Evolutionary conservation across 2,888 invertebrate genomes (phyloP).

Genomic region (Automeris io): DNA sequence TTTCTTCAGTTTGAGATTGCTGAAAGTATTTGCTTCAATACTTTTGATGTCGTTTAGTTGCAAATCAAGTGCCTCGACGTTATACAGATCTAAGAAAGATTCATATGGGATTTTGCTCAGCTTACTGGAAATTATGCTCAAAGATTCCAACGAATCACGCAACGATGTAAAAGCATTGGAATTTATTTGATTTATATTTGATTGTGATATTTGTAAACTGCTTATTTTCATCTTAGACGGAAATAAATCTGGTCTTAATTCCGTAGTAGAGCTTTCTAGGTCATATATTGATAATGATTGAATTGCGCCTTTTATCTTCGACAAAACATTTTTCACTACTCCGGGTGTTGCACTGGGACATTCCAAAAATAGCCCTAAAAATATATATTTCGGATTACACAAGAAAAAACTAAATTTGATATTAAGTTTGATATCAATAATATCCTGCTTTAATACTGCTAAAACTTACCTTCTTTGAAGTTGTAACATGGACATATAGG

Average conservation of each 20-base stretch:
- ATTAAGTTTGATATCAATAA: background rate
- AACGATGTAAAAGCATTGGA: conserved; percentile 82
- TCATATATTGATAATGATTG: conserved; percentile 94
- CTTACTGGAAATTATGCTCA: conserved; percentile 87
- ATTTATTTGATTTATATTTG: conserved; percentile 82
- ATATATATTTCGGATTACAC: conserved; percentile 14
- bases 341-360: conserved; percentile 89
- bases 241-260: conserved; percentile 85
- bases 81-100: conserved; percentile 82
- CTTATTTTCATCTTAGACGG: conserved; percentile 82
- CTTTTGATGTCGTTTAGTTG: conserved; percentile 91
- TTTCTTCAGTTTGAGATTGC: conserved; percentile 87
- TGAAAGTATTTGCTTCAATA: conserved; percentile 90
- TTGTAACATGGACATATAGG: conserved; percentile 94
- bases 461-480: conserved; percentile 86
- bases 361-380: conserved; percentile 88
- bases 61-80: conserved; percentile 86
- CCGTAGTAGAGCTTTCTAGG: conserved; percentile 87
- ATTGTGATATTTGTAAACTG: conserved; percentile 87
- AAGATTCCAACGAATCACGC: conserved; percentile 82
- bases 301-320: conserved; percentile 81
- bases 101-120: conserved; percentile 85
- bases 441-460: conserved; percentile 2
- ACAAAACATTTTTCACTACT: conserved; percentile 84
- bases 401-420: background rate